A percentile compares a stretch with the other conserved stretches of the same genome.
Evolutionary conservation across 2,888 invertebrate genomes (phyloP).

Genomic region (Sinhomidia bicolor): DNA sequence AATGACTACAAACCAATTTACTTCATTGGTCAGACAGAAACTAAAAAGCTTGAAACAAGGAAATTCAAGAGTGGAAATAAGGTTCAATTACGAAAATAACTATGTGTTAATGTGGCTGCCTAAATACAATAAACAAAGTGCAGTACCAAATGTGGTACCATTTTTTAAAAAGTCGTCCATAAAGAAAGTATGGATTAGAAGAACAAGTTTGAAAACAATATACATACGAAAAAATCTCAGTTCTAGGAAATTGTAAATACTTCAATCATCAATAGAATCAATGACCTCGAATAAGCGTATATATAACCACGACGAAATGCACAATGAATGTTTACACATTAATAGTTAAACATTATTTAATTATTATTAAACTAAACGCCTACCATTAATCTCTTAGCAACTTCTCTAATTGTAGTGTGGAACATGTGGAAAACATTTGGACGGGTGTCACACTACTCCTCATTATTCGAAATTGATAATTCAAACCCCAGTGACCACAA

Average conservation of each 20-base stretch:
- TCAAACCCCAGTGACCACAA: conserved; percentile 59
- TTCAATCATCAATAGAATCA: neutral
- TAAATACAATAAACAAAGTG: too few relatives aligned
- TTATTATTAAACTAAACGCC: conserved; percentile 18
- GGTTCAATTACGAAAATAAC: too few relatives aligned
- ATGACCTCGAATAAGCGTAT: conserved; percentile 36
- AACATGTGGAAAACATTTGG: conserved; percentile 71
- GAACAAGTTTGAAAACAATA: conserved; percentile 5
- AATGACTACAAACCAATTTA: too few relatives aligned
- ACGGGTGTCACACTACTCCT: conserved; percentile 61
- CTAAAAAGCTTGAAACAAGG: too few relatives aligned
- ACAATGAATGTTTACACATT: conserved; percentile 9
- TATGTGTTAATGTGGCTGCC: too few relatives aligned
- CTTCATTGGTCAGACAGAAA: too few relatives aligned
- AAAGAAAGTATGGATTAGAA: neutral
- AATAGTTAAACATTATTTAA: neutral
- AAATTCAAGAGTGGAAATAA: too few relatives aligned
- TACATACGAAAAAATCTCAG: conserved; percentile 39
- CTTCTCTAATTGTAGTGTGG: conserved; percentile 50
- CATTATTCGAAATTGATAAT: conserved; percentile 43
- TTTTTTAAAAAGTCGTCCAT: neutral
- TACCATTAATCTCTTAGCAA: conserved; percentile 47
- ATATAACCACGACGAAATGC: conserved; percentile 32
- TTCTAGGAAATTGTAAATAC: conserved; percentile 44
- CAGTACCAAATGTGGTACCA: neutral